Conservation (phyloP, 2,113 vertebrate genomes). For the Urocolius indicus region DNA sequence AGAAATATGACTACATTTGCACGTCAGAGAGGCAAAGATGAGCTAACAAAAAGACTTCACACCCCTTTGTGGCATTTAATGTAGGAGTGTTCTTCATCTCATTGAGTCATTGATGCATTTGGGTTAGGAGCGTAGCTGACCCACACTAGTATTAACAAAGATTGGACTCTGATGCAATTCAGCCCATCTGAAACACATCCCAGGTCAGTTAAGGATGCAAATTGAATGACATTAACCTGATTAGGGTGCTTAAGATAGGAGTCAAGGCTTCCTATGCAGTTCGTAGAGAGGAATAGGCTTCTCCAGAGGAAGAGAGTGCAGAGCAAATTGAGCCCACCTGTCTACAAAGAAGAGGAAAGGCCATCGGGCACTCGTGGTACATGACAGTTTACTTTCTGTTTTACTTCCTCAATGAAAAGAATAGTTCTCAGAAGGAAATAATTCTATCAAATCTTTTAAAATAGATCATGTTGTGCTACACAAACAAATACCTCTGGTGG, state of each 20-base stretch:
- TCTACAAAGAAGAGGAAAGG: not conserved
- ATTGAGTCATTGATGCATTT: not conserved
- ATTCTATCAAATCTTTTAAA: not conserved
- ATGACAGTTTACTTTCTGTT: not conserved
- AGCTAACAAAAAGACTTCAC: not conserved
- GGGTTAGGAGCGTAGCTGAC: not conserved
- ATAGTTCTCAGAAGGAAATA: not conserved
- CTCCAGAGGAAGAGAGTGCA: not conserved
- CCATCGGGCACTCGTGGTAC: not conserved
- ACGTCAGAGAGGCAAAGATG: not conserved
- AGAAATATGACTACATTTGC: not conserved
- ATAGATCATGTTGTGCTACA: not conserved
- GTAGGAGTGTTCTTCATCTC: not conserved
- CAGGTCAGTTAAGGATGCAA: not conserved
- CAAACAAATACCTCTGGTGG: not conserved
- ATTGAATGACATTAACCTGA: not conserved
- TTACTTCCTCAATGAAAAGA: not conserved
- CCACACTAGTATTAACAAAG: not conserved
- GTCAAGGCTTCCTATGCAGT: not conserved
- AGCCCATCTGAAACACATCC: not conserved
- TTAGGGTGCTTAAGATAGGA: not conserved
- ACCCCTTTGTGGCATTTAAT: not conserved
- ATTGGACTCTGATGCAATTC: not conserved
- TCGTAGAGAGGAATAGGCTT: not conserved
- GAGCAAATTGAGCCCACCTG: not conserved